Conservation (phyloP, 2,113 vertebrate genomes). For the Periophthalmodon schlosseri region DNA sequence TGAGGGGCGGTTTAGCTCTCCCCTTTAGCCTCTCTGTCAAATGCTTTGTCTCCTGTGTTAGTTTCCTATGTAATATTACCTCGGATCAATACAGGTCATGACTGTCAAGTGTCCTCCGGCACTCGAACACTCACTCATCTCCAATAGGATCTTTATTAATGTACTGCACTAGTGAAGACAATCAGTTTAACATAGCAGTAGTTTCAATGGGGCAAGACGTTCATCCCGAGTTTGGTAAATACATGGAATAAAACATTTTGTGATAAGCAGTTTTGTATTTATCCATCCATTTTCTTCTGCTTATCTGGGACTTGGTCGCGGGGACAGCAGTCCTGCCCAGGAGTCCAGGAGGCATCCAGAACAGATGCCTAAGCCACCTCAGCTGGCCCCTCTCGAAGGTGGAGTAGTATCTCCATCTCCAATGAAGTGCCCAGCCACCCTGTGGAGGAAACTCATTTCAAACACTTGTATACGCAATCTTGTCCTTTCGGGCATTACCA, state of each 20-base stretch:
- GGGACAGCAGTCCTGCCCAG: too few species aligned
- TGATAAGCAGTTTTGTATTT: neutral
- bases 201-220: neutral
- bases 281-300: too few species aligned
- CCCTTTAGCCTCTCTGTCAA: slow-evolving; percentile 64
- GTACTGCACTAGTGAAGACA: neutral
- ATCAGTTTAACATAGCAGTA: neutral
- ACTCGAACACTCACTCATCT: neutral
- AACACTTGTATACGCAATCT: too few species aligned
- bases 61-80: slow-evolving; percentile 65
- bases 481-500: too few species aligned
- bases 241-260: neutral
- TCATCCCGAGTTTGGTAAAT: neutral
- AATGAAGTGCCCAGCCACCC: too few species aligned
- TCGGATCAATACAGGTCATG: slow-evolving; percentile 63
- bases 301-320: too few species aligned
- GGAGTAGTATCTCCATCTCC: too few species aligned
- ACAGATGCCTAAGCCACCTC: too few species aligned
- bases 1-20: slow-evolving; percentile 50
- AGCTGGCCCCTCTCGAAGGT: too few species aligned
- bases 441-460: too few species aligned
- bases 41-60: slow-evolving; percentile 60
- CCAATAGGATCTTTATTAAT: slow-evolving; percentile 10
- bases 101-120: slow-evolving; percentile 32
- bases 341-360: too few species aligned